phyloP scores from a whole-genome alignment of 2,797 vertebrate genomes.

The Echeneis naucrates region DNA sequence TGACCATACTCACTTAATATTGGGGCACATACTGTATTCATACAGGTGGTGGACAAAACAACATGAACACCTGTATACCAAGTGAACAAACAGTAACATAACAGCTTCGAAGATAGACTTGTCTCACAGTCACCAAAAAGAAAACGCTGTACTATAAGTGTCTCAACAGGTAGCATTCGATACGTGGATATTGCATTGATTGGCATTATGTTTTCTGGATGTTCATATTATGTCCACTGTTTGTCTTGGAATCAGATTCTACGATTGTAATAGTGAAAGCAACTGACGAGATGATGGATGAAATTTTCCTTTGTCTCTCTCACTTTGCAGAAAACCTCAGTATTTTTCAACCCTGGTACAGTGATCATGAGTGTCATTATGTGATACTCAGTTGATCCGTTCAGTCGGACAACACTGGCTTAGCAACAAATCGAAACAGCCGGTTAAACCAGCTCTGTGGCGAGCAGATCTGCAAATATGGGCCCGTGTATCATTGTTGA shows the following conservation, averaged over 20 bases:
- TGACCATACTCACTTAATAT: background rate
- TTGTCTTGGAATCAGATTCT: background rate
- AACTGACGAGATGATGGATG: background rate
- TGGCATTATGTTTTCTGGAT: slow-evolving; percentile 9
- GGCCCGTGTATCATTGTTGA: background rate
- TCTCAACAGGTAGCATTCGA: slow-evolving; percentile 10
- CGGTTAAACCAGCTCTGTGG: background rate
- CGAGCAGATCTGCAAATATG: background rate
- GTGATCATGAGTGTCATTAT: background rate
- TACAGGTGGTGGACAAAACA: slow-evolving; percentile 17
- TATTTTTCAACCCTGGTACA: slow-evolving; percentile 7
- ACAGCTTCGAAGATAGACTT: background rate
- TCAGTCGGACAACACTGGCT: background rate
- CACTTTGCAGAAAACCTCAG: background rate
- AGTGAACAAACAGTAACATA: slow-evolving; percentile 8
- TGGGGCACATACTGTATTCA: background rate
- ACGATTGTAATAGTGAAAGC: slow-evolving; percentile 7
- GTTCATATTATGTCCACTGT: slow-evolving; percentile 23
- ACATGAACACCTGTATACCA: slow-evolving; percentile 3
- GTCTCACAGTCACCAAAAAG: background rate
- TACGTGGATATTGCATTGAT: slow-evolving; percentile 31
- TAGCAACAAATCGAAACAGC: background rate
- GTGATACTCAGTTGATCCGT: background rate
- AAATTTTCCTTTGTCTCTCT: background rate
- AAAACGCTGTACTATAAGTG: background rate